Percentiles rank a stretch among this genome's conserved stretches.
phyloP scores from a whole-genome alignment of 1,140 invertebrate species.

The Drosophila nasuta region DNA sequence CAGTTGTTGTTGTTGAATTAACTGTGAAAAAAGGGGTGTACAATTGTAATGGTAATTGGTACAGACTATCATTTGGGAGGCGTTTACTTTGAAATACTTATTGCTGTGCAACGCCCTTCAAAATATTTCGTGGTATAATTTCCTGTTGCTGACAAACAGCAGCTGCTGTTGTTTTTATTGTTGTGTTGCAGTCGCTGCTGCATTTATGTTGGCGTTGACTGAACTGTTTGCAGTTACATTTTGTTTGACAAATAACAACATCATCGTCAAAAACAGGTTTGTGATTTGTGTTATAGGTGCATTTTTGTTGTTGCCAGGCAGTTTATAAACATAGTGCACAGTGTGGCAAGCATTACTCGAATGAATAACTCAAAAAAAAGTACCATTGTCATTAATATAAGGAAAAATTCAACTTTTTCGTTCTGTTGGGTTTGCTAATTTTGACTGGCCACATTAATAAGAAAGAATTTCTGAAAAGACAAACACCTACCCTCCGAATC shows the following conservation, averaged over 20 bases:
- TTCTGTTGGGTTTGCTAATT: no score
- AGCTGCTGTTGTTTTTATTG: background rate
- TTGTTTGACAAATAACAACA: conserved; percentile 71
- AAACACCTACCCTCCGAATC: no score
- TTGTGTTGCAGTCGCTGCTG: no score
- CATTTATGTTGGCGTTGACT: conserved; percentile 16
- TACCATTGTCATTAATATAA: background rate
- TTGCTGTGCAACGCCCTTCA: conserved; percentile 63
- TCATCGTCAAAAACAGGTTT: conserved; percentile 61
- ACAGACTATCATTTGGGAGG: conserved; percentile 57
- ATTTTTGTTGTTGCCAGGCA: conserved; percentile 58
- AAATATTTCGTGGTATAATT: conserved; percentile 50
- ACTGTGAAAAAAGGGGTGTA: conserved; percentile 68
- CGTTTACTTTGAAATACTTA: conserved; percentile 40
- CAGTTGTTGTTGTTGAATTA: conserved; percentile 17
- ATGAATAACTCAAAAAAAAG: background rate
- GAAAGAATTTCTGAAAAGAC: no score
- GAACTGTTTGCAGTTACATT: conserved; percentile 37
- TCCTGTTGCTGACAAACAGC: conserved; percentile 45
- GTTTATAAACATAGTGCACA: conserved; percentile 29
- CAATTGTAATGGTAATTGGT: conserved; percentile 41
- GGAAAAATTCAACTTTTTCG: no score
- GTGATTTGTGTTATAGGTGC: conserved; percentile 59
- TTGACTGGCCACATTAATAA: no score
- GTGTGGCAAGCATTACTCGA: conserved; percentile 18